Evolutionary conservation across 2,797 vertebrate genomes (phyloP).

Genomic region (Gadopsis marmoratus): DNA sequence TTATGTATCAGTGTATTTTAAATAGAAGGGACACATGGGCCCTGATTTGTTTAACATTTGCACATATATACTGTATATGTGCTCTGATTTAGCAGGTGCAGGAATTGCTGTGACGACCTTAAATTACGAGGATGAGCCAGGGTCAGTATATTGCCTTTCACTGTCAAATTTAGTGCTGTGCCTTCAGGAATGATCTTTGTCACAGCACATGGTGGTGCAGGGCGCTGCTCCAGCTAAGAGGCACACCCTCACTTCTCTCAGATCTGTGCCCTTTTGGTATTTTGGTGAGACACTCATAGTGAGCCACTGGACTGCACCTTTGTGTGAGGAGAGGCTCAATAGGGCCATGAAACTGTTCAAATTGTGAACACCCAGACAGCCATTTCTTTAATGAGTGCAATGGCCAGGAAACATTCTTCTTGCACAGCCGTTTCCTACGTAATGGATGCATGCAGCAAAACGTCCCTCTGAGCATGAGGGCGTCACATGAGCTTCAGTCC

Average conservation of each 20-base stretch:
- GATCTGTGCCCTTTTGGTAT: conserved; percentile 44
- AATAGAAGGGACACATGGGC: not conserved
- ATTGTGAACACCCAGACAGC: conserved; percentile 4
- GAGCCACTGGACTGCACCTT: conserved; percentile 53
- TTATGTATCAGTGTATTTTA: conserved; percentile 24
- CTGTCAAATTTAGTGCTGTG: conserved; percentile 21
- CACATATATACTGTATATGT: not conserved
- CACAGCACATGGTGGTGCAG: conserved; percentile 12
- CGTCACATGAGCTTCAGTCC: not conserved
- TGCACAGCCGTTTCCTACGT: not conserved
- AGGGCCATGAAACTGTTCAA: conserved; percentile 34
- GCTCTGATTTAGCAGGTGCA: not conserved
- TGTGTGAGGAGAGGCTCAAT: conserved; percentile 24
- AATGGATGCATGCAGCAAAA: conserved; percentile 2
- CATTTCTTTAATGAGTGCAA: conserved; percentile 6
- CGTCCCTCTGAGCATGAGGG: not conserved
- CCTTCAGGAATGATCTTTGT: conserved; percentile 44
- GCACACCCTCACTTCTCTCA: conserved; percentile 32
- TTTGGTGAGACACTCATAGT: conserved; percentile 36
- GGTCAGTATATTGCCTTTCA: conserved; percentile 22
- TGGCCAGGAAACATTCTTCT: not conserved
- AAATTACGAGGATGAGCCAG: not conserved
- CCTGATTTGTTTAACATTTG: conserved; percentile 9
- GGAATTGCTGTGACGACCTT: conserved; percentile 14
- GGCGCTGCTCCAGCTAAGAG: conserved; percentile 36